Base-by-base conservation (phyloP, 1,140 invertebrate genomes). In the Caerostris darwini region DNA sequence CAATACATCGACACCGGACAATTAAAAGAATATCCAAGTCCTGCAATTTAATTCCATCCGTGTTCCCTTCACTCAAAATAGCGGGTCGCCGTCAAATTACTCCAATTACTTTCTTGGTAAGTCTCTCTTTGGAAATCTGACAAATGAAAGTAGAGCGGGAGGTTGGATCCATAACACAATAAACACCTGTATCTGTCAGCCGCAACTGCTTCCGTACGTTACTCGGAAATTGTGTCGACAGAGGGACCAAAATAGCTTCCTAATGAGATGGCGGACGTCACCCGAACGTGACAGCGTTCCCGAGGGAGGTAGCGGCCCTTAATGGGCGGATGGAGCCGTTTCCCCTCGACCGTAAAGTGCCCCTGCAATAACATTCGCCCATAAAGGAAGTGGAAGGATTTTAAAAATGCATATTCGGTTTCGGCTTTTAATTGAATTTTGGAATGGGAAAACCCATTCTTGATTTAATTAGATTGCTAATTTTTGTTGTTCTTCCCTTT, bases 181-280 rank as follows among this genome's bases (percentile, higher is more conserved):
- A 87, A 88, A 88, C 86, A 88, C 86, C 86, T 88, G 86, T 88
- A 88, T 53, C 86, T 88, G 86, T 88, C 86, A 88, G 10, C 86
- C 50, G 58, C 86, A 88, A 64, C 86, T 64, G 58, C 58, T 53
- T 88, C 86, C 58, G 58, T 88, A 88, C 58, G 58, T 64, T 88
- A 88, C 61, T 61, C 58, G 61, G 86, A 88, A 64, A 88, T 88
- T 64, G 64, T 88, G 50, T 64, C 86, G 50, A 57, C 58, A 61
- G 53, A 64, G 12, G 86, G 58, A 88, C 61, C 59, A 88, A 88
- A 88, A 88, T 61, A 87, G 57, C 34, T 87, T 64, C 86, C 86
- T 88, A 64, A 88, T 88, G 58, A 14, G 82, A 83, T 83, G 53
- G 82, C 7, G 54, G 82, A 53, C 71, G 71, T 77, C 82, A 83